Conservation (phyloP, 2,888 invertebrate genomes). For the Pemphredon lugubris region DNA sequence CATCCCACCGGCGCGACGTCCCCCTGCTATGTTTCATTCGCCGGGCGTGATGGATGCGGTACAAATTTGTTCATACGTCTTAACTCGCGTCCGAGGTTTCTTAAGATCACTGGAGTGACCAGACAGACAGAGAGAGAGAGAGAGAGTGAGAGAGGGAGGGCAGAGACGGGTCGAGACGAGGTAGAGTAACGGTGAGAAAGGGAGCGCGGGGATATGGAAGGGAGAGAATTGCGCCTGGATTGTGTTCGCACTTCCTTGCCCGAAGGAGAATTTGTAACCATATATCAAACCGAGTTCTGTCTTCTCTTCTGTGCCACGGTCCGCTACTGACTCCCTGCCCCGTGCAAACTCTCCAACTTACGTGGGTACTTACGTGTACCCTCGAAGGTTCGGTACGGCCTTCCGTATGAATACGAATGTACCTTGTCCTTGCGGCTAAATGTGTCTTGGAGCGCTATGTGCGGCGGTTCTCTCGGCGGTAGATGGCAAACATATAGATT, state of each 20-base stretch:
- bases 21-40: conserved; percentile 56
- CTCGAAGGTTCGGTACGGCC: conserved; percentile 53
- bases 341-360: conserved; percentile 68
- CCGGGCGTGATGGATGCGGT: conserved; percentile 55
- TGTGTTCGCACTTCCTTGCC: conserved; percentile 69
- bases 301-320: conserved; percentile 61
- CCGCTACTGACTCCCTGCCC: conserved; percentile 63
- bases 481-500: conserved; percentile 35
- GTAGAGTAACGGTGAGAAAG: conserved; percentile 6
- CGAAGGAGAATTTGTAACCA: conserved; percentile 67
- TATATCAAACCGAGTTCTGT: conserved; percentile 74
- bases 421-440: conserved; percentile 51
- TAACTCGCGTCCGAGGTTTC: conserved; percentile 52
- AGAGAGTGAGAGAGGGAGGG: conserved; percentile 11
- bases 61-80: conserved; percentile 68
- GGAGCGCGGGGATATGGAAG: conserved; percentile 11
- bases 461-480: conserved; percentile 4
- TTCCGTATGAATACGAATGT: conserved; percentile 66
- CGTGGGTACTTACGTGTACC: conserved; percentile 63
- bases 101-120: conserved; percentile 50
- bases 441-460: conserved; percentile 31
- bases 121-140: too few relatives aligned
- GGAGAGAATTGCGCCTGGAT: conserved; percentile 69
- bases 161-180: too few relatives aligned
- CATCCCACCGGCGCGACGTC: conserved; percentile 35